Conservation (phyloP, 2,888 invertebrate species). For the Rhabditophanes sp. region DNA sequence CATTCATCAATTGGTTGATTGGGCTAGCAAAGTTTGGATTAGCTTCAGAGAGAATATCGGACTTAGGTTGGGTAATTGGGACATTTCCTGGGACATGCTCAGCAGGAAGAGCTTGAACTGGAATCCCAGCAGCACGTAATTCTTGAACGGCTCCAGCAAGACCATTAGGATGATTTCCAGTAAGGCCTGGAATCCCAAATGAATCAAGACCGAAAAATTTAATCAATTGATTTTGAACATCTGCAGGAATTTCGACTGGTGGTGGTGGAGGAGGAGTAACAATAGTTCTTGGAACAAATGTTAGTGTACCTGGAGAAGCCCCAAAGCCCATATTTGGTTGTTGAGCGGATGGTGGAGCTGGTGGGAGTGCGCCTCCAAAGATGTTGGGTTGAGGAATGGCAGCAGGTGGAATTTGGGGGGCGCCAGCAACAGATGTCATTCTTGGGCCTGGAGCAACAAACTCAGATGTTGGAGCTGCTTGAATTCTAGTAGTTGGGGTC, state of each 20-base stretch:
- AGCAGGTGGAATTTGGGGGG: conserved; percentile 17
- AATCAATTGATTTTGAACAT: conserved; percentile 43
- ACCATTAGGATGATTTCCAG: conserved; percentile 40
- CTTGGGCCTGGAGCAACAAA: no score
- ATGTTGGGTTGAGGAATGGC: conserved; percentile 11
- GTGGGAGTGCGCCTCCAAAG: conserved; percentile 3
- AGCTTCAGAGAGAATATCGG: conserved; percentile 36
- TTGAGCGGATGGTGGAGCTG: conserved; percentile 8
- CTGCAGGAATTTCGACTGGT: conserved; percentile 41
- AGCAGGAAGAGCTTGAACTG: conserved; percentile 35
- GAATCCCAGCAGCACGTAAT: conserved; percentile 38
- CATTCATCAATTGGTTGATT: conserved; percentile 25
- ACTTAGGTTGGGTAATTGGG: conserved; percentile 10
- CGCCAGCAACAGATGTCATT: conserved; percentile 13
- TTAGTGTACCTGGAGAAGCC: conserved; percentile 17
- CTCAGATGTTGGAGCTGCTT: no score
- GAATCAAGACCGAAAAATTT: conserved; percentile 43
- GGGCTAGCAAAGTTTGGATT: conserved; percentile 40
- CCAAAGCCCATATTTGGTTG: conserved; percentile 14
- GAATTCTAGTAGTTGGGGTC: no score
- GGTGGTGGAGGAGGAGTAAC: conserved; percentile 26
- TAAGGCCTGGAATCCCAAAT: conserved; percentile 43
- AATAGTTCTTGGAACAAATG: conserved; percentile 12
- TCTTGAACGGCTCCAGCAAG: conserved; percentile 42
- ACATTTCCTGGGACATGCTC: conserved; percentile 27